Evolutionary conservation across 92 coral and sea anemone species (phyloP), one percentile per base, ranked within the genome.

Genomic region (Pocillopora grandis): DNA sequence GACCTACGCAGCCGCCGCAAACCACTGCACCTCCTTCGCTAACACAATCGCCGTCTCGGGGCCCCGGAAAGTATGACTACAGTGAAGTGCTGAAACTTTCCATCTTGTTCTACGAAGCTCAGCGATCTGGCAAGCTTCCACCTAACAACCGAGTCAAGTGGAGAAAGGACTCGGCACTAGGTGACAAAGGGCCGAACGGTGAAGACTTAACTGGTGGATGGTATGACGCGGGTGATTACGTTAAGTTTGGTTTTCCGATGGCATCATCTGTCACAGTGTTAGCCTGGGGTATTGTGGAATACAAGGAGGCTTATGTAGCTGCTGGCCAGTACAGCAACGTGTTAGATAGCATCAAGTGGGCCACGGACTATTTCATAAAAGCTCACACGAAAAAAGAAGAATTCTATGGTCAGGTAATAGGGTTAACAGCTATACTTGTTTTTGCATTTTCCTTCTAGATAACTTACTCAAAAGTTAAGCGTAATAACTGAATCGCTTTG

Each of bases 191-290:
- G 9, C 42, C 83, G 58, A 87, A 85, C 14, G 93, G 95, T 21
- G 94, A 92, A 58, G 95, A 95, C 74, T 63, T 93, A 84, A 92
- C 96, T n/a, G 98, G 98, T 13, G 98, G 96, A 31, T 93, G 98
- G 98, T 95, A 95, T 60, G 98, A 95, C 82, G 98, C 96, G 60
- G 98, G 98, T 27, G 98, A 95, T 87, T 92, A 79, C 77, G 98
- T 95, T 67, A 95, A 95, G 92, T 95, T 95, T 88, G 95, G 95
- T 23, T 95, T 95, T 72, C 98, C 98, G 35, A 95, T 95, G 98
- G 98, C 98, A n/a, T 90, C 89, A 36, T 83, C 87, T 23, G 93
- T 88, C 16, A 95, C 98, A 48, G 85, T 95, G 76, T 64, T 93
- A 80, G 95, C 94, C 75, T 93, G 97, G 98, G 97, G 98, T 31